These are phyloP conservation scores for Sipha flava DNA, from an alignment of 1,140 invertebrate genomes.

Conservation along the genomic window DNA sequence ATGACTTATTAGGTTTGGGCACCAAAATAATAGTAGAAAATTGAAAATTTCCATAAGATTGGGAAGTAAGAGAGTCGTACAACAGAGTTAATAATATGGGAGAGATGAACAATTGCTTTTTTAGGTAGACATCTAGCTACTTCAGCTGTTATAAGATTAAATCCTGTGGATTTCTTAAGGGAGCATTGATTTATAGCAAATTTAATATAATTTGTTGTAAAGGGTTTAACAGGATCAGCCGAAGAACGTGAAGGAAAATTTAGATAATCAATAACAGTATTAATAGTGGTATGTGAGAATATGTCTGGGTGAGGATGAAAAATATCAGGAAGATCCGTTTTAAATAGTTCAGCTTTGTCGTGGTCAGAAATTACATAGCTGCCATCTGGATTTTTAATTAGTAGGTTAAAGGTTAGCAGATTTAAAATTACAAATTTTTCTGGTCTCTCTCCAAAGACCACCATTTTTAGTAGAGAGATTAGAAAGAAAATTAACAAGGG, in stretches of 20 bases:
- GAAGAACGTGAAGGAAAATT: not conserved
- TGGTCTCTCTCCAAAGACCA: constrained; percentile 35
- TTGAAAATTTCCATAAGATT: constrained; percentile 42
- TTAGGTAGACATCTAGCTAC: not conserved
- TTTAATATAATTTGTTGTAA: not conserved
- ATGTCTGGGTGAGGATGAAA: too few species aligned
- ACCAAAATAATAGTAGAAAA: constrained; percentile 38
- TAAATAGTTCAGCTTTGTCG: constrained; percentile 34
- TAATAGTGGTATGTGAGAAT: not conserved
- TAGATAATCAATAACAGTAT: not conserved
- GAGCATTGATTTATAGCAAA: not conserved
- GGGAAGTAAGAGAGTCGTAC: constrained; percentile 14
- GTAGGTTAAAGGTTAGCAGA: constrained; percentile 9
- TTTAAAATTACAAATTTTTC: constrained; percentile 33
- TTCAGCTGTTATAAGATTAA: constrained; percentile 18
- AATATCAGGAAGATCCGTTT: too few species aligned
- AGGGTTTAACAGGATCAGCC: not conserved
- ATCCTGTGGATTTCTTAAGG: constrained; percentile 18
- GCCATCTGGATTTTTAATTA: constrained; percentile 33
- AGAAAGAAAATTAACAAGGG: not conserved
- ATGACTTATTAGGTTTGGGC: not conserved
- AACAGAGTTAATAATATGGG: constrained; percentile 10
- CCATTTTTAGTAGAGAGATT: not conserved
- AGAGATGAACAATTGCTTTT: constrained; percentile 19
- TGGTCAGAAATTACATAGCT: constrained; percentile 18